Conservation (phyloP, 2,888 invertebrate genomes). For the Mimumesa dahlbomi region DNA sequence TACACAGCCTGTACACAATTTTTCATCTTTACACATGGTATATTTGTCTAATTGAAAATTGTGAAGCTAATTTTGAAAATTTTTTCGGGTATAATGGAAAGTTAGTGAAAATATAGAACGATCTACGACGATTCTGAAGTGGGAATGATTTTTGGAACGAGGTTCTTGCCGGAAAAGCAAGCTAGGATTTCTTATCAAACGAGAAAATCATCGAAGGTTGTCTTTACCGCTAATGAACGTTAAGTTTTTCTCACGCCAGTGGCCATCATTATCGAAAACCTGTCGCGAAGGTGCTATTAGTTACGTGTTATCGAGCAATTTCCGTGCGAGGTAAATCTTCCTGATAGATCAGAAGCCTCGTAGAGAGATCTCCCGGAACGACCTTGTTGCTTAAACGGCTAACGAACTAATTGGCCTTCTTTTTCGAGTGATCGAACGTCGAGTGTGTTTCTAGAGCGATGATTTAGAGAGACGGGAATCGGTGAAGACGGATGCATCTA, state of each 20-base stretch:
- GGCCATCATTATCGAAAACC: constrained; percentile 55
- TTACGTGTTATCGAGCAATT: constrained; percentile 63
- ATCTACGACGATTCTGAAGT: too few relatives aligned
- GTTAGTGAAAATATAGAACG: too few relatives aligned
- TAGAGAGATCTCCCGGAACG: constrained; percentile 41
- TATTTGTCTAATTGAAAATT: too few relatives aligned
- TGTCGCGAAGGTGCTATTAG: constrained; percentile 54
- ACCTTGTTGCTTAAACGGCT: constrained; percentile 11
- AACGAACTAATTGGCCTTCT: constrained; percentile 4
- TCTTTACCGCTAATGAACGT: constrained; percentile 51
- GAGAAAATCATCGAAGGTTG: constrained; percentile 30
- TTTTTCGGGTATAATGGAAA: too few relatives aligned
- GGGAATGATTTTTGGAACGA: constrained; percentile 6
- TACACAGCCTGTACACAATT: too few relatives aligned
- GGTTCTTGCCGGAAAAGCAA: background rate
- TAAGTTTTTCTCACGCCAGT: constrained; percentile 47
- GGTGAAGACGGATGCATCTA: background rate
- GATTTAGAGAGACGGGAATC: background rate
- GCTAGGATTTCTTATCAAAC: constrained; percentile 33
- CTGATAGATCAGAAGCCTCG: constrained; percentile 37
- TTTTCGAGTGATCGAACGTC: too few relatives aligned
- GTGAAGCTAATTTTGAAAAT: too few relatives aligned
- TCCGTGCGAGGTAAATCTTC: constrained; percentile 46
- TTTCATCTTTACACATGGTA: too few relatives aligned
- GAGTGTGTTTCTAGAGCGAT: background rate